Percentiles rank a stretch among this genome's conserved stretches.
Conservation (phyloP, 2,113 vertebrate genomes). For the Dermatemys mawii region DNA sequence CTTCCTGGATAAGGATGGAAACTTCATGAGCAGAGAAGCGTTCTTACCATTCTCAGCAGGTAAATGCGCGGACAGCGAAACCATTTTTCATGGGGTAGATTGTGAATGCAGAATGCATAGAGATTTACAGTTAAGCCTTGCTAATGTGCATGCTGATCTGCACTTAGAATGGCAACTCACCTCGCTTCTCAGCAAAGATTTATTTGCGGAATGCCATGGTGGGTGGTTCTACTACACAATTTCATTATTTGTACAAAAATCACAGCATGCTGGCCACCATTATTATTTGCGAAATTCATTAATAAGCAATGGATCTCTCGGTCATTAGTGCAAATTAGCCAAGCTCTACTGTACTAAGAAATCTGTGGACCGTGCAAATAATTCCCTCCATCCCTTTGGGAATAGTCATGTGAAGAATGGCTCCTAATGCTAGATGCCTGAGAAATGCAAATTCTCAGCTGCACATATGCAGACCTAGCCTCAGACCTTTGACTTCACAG, state of each 20-base stretch:
- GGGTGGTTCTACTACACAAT: neutral
- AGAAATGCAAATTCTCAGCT: neutral
- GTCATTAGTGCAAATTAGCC: neutral
- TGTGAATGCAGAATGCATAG: neutral
- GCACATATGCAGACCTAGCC: neutral
- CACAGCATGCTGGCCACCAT: neutral
- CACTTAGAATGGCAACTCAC: neutral
- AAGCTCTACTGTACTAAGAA: neutral
- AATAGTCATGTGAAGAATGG: neutral
- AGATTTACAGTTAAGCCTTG: neutral
- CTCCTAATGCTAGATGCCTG: neutral
- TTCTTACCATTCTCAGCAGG: slow-evolving; percentile 78
- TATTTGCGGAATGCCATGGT: neutral
- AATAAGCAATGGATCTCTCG: neutral
- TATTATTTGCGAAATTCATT: neutral
- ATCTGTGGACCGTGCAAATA: neutral
- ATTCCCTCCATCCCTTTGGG: neutral
- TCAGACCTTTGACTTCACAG: neutral
- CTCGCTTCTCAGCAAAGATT: neutral
- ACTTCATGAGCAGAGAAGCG: slow-evolving; percentile 61
- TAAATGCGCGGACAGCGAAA: neutral
- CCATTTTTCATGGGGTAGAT: neutral
- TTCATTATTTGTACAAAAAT: neutral
- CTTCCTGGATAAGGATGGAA: slow-evolving; percentile 54
- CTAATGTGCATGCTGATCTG: neutral